phyloP scores from a whole-genome alignment of 2,797 vertebrate species.

The Pempheris klunzingeri region DNA sequence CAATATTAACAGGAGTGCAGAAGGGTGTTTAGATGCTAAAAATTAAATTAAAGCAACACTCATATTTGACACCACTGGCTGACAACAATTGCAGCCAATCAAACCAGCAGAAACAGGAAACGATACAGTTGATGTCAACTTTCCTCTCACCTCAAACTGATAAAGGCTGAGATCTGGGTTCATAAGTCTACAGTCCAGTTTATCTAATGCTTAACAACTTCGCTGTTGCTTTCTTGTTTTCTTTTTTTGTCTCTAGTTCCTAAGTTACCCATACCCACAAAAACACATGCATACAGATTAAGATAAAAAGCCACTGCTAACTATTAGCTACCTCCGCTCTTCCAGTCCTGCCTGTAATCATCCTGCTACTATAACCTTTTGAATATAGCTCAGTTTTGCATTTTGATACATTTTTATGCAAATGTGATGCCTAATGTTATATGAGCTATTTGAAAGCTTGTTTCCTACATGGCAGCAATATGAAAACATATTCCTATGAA shows the following conservation, averaged over 20 bases:
- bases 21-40: neutral
- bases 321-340: slow-evolving; percentile 31
- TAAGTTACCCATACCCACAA: neutral
- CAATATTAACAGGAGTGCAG: neutral
- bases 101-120: slow-evolving; percentile 12
- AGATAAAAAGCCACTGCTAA: slow-evolving; percentile 14
- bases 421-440: slow-evolving; percentile 50
- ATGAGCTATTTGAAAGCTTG: slow-evolving; percentile 41
- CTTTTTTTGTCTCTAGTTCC: neutral
- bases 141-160: slow-evolving; percentile 21
- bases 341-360: slow-evolving; percentile 37
- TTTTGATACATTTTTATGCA: slow-evolving; percentile 64
- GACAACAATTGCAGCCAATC: slow-evolving; percentile 20
- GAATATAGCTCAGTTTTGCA: slow-evolving; percentile 56
- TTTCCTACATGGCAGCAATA: slow-evolving; percentile 36
- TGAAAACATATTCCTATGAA: slow-evolving; percentile 11
- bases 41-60: neutral
- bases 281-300: slow-evolving; percentile 20
- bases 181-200: neutral
- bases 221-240: neutral
- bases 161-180: neutral
- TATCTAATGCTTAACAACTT: slow-evolving; percentile 10
- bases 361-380: slow-evolving; percentile 38
- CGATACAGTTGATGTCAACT: slow-evolving; percentile 6
- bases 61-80: neutral